Evolutionary conservation across 2,113 vertebrate genomes (phyloP).

Genomic region (Pungitius pungitius): DNA sequence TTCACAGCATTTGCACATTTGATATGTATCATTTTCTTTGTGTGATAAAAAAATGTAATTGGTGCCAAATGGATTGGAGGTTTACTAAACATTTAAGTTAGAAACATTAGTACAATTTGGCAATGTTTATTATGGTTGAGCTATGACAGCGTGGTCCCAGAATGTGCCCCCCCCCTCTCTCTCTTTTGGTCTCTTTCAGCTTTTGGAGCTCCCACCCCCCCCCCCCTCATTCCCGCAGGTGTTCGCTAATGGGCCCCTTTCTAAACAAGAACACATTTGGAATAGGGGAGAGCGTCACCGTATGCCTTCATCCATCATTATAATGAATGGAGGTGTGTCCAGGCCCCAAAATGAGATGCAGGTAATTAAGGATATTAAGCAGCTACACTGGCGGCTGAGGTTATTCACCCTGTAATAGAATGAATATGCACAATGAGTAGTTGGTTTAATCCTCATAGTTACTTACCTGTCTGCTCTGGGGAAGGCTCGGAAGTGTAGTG

Average conservation of each 20-base stretch:
- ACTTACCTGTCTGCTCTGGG: conserved; percentile 49
- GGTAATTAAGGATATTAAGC: conserved; percentile 86
- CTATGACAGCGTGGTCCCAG: conserved; percentile 15
- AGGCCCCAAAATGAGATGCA: conserved; percentile 82
- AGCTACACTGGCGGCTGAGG: conserved; percentile 74
- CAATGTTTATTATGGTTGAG: conserved; percentile 28
- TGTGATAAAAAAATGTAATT: not conserved
- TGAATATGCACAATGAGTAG: conserved; percentile 65
- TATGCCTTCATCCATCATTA: conserved; percentile 86
- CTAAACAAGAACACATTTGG: conserved; percentile 82
- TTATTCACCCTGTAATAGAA: conserved; percentile 60
- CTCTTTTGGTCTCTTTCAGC: conserved; percentile 13
- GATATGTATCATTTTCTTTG: not conserved
- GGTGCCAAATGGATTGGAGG: not conserved
- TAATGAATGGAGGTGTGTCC: conserved; percentile 87
- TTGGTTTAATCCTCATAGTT: conserved; percentile 42
- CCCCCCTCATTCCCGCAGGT: conserved; percentile 72
- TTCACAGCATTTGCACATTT: not conserved
- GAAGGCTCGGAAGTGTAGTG: conserved; percentile 17
- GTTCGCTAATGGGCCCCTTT: conserved; percentile 79
- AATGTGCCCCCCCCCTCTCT: conserved; percentile 9
- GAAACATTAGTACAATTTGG: conserved; percentile 1
- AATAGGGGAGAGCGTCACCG: conserved; percentile 65
- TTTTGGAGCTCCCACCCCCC: conserved; percentile 38
- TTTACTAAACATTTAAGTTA: not conserved